phyloP scores from a whole-genome alignment of 2,797 vertebrate species.

The Eulemur albifrons region DNA sequence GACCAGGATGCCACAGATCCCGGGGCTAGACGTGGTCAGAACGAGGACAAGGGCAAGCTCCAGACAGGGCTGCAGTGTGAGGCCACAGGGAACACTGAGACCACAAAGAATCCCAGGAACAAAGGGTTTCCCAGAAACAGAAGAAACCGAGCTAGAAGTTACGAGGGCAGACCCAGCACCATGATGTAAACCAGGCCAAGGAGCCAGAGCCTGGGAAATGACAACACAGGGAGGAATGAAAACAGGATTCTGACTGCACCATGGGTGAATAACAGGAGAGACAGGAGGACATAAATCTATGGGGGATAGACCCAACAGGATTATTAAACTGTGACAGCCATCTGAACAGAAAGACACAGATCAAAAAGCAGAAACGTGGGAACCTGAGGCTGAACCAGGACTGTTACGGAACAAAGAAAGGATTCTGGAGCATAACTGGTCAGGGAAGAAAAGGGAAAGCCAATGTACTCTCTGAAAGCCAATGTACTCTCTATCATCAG shows the following conservation, averaged over 20 bases:
- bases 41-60: background rate
- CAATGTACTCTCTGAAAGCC: constrained; percentile 13
- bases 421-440: constrained; percentile 20
- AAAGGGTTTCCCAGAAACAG: constrained; percentile 60
- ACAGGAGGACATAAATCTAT: background rate
- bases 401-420: constrained; percentile 65
- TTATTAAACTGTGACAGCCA: constrained; percentile 19
- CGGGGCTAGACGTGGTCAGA: background rate
- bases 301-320: background rate
- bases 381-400: constrained; percentile 14
- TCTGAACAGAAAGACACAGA: background rate
- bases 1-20: background rate
- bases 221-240: background rate
- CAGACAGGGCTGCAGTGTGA: background rate
- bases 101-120: constrained; percentile 60
- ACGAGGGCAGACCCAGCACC: background rate
- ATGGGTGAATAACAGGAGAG: background rate
- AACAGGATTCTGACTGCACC: background rate
- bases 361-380: constrained; percentile 22
- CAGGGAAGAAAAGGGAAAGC: background rate
- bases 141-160: background rate
- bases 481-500: background rate
- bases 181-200: constrained; percentile 35
- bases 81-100: background rate
- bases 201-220: constrained; percentile 28